phyloP scores from a whole-genome alignment of 2,797 vertebrate species.

The Sebastes aleutianus region DNA sequence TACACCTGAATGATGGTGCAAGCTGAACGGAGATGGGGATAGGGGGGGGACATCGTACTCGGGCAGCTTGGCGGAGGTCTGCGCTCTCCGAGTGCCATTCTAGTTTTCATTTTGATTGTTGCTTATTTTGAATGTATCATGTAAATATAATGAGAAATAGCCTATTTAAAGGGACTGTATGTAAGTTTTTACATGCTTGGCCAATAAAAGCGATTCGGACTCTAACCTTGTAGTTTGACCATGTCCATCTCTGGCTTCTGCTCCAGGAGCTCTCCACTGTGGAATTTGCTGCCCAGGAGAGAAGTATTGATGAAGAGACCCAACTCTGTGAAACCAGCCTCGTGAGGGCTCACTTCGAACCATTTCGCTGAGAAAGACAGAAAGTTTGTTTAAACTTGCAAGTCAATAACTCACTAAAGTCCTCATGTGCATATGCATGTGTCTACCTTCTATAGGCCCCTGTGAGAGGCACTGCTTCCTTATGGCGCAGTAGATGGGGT shows the following conservation, averaged over 20 bases:
- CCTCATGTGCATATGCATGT: neutral
- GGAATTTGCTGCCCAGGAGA: slow-evolving; percentile 72
- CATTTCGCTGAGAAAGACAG: slow-evolving; percentile 54
- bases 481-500: slow-evolving; percentile 68
- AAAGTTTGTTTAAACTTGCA: neutral
- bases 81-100: too few relatives aligned
- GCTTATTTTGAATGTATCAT: too few relatives aligned
- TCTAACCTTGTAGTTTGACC: slow-evolving; percentile 70
- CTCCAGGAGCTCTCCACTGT: slow-evolving; percentile 58
- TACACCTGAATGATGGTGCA: too few relatives aligned
- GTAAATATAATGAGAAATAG: too few relatives aligned
- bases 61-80: too few relatives aligned
- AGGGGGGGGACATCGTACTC: too few relatives aligned
- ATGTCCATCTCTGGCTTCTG: slow-evolving; percentile 68
- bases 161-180: too few relatives aligned
- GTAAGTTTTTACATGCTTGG: too few relatives aligned
- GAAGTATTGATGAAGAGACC: slow-evolving; percentile 67
- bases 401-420: neutral
- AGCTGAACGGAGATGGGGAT: too few relatives aligned
- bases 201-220: neutral
- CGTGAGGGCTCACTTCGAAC: slow-evolving; percentile 81
- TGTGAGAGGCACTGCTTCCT: slow-evolving; percentile 39
- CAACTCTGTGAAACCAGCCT: slow-evolving; percentile 75
- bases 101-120: too few relatives aligned
- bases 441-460: slow-evolving; percentile 49